Evolutionary conservation across 1,140 invertebrate species (phyloP), one percentile per base, ranked within the genome.

Genomic region (Semibalanus balanoides): DNA sequence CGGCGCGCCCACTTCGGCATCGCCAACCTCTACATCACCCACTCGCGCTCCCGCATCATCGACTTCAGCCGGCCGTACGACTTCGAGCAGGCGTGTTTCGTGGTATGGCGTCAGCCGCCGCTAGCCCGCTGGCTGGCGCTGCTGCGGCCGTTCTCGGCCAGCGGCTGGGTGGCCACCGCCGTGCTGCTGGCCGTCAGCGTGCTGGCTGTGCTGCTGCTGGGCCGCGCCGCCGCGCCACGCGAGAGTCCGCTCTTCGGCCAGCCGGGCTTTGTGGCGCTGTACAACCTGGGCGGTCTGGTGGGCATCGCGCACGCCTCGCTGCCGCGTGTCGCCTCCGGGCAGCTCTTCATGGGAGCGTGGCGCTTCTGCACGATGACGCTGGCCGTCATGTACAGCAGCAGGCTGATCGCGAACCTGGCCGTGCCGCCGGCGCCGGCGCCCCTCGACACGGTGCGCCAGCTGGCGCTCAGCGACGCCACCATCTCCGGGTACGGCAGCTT

Each of bases 21-120:
- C 25, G 80, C 80, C 25, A 78, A 81, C n/a, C 70, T 81, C 30
- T 81, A 79, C 75, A 78, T 80, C 43, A 79, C 76, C 30, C 76
- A 76, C 19, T 74, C 77, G 27, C 78, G 78, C 30, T 79, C 74
- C 75, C 75, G 79, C 74, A 76, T 79, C 31, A 77, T 78, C 51
- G 79, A 79, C 35, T 77, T 77, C 74, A 79, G 77, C 64, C 70
- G 74, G 28, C 27, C 79, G 5, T 77, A 79, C 40, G 77, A 78
- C 43, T 76, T 76, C 70, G 77, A 78, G 77, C 76, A 74, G 30
- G 76, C 75, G 17, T 80, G 77, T 40, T 78, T 79, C 73, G 76
- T 80, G 69, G 77, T 78, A 3, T 75, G 76, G 0, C 30, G 77
- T 27, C 79, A 77, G 0, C 69, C 74, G 51, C 74, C 69, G 9